phyloP scores from a whole-genome alignment of 2,888 invertebrate genomes.

The Ptilodon capucinus region DNA sequence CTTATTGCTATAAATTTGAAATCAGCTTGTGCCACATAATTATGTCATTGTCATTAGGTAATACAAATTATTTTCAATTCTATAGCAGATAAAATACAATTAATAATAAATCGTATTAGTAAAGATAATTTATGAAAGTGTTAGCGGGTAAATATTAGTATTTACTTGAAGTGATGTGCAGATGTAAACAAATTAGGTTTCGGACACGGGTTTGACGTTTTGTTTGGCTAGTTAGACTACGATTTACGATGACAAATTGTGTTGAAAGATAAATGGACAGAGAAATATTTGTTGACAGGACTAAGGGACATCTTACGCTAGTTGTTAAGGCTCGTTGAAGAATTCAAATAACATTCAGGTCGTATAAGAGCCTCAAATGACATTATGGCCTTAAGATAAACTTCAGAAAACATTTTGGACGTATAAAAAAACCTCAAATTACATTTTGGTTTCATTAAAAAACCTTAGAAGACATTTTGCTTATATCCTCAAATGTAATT shows the following conservation, averaged over 20 bases:
- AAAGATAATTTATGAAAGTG: slow-evolving; percentile 63
- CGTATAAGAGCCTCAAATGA: too few relatives aligned
- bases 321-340: too few relatives aligned
- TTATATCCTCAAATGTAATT: too few relatives aligned
- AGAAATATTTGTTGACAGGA: background rate
- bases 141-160: slow-evolving; percentile 44
- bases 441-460: too few relatives aligned
- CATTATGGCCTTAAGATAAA: too few relatives aligned
- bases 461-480: too few relatives aligned
- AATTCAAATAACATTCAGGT: too few relatives aligned
- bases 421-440: too few relatives aligned
- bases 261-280: background rate
- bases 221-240: slow-evolving; percentile 15
- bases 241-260: slow-evolving; percentile 7
- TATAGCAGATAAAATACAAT: background rate
- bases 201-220: slow-evolving; percentile 34
- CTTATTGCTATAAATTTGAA: background rate
- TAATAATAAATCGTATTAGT: slow-evolving; percentile 5
- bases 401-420: too few relatives aligned
- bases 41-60: background rate
- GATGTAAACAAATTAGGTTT: slow-evolving; percentile 53
- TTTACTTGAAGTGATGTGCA: slow-evolving; percentile 51
- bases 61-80: background rate
- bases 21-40: background rate
- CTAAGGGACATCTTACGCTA: too few relatives aligned